These are phyloP conservation scores for Cettia cetti DNA, from an alignment of 2,113 vertebrate species.

Conservation along the genomic window DNA sequence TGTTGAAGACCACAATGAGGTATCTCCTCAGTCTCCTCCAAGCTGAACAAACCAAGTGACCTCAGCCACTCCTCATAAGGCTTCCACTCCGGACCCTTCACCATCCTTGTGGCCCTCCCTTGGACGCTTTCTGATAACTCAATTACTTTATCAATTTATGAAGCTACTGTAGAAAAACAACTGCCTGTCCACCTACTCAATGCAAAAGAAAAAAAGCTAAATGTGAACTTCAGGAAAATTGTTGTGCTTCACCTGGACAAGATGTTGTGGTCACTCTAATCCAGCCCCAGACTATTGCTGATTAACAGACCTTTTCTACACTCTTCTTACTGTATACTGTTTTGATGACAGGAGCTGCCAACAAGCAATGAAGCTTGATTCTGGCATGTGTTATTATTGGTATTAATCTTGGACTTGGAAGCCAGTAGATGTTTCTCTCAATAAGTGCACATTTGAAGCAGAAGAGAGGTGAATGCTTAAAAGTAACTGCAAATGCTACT, in stretches of 20 bases:
- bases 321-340: slow-evolving; percentile 30
- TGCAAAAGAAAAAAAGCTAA: not conserved
- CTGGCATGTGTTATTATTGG: slow-evolving; percentile 47
- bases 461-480: slow-evolving; percentile 53
- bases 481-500: slow-evolving; percentile 54
- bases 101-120: not conserved
- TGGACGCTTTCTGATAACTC: not conserved
- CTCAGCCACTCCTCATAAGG: not conserved
- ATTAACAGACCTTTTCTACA: slow-evolving; percentile 48
- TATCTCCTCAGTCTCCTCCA: not conserved
- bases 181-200: slow-evolving; percentile 4
- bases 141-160: not conserved
- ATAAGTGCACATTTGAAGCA: slow-evolving; percentile 56
- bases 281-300: slow-evolving; percentile 5
- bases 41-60: not conserved
- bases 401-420: slow-evolving; percentile 68
- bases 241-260: not conserved
- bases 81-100: not conserved
- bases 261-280: not conserved
- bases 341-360: slow-evolving; percentile 58
- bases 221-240: slow-evolving; percentile 17
- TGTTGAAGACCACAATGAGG: not conserved
- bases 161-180: slow-evolving; percentile 21
- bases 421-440: slow-evolving; percentile 60
- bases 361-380: slow-evolving; percentile 53